Evolutionary conservation across 2,888 invertebrate genomes (phyloP), one percentile per base, ranked within the genome.

Genomic region (Resseliella maxima): DNA sequence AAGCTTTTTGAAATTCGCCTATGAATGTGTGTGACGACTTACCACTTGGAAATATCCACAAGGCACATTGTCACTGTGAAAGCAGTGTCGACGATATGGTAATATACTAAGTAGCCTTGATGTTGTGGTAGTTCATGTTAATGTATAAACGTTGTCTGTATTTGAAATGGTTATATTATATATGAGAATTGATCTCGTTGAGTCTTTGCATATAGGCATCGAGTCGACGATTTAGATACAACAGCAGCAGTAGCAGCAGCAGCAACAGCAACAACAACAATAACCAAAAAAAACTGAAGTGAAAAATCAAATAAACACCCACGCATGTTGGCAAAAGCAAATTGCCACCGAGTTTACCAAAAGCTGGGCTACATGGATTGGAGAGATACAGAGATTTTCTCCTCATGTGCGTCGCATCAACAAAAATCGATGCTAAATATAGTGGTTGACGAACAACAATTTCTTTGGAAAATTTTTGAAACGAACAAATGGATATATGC

Each of bases 241-340:
- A 72, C 1, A 24, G 59, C 24, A 59, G 2, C 59, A 59, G 5
- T 3, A n/a, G 24, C n/a, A n/a, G n/a, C n/a, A n/a, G n/a, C n/a
- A n/a, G n/a, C n/a, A n/a, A n/a, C n/a, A n/a, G n/a, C n/a, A n/a
- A n/a, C n/a, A n/a, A n/a, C n/a, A n/a, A n/a, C n/a, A n/a, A n/a
- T n/a, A n/a, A n/a, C n/a, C n/a, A 59, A 59, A n/a, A 31, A 72
- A 72, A 15, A n/a, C 31, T 72, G 72, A 72, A 72, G 31, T 72
- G 72, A 72, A 72, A 72, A 72, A 72, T 72, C 72, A 72, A 72
- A 72, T 72, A 72, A 72, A 72, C 72, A 72, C 72, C 72, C 72
- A 72, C 72, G 72, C 72, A 72, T 72, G 31, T 35, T 31, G 15
- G 31, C 35, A 27, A 18, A 8, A 50, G 18, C 46, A 50, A 50